A percentile compares a stretch with the other conserved stretches of the same genome.
phyloP scores from a whole-genome alignment of 2,888 invertebrate species.

The Caenorhabditis sp. region DNA sequence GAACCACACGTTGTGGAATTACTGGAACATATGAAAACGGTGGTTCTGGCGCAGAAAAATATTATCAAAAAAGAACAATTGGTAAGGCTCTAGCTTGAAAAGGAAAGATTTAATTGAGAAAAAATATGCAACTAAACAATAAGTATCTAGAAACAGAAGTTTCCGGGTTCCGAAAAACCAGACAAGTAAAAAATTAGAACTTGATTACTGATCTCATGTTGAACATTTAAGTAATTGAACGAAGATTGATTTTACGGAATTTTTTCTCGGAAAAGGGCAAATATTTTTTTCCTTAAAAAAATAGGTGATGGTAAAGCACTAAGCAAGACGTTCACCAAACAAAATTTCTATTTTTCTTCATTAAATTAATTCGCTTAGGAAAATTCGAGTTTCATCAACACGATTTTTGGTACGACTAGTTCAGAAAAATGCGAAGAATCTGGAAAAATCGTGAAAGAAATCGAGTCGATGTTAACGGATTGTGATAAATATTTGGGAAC shows the following conservation, averaged over 20 bases:
- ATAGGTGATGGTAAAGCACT: no score
- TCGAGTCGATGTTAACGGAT: slow-evolving; percentile 35
- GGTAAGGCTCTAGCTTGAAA: slow-evolving; percentile 3
- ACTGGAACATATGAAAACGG: slow-evolving; percentile 27
- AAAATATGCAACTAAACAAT: no score
- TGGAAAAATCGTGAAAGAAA: slow-evolving; percentile 13
- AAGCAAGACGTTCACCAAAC: no score
- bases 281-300: no score
- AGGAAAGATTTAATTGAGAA: neutral
- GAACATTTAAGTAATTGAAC: no score
- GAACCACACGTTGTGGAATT: slow-evolving; percentile 19
- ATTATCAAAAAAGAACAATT: slow-evolving; percentile 12
- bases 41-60: slow-evolving; percentile 7
- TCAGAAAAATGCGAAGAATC: neutral
- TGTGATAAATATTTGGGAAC: slow-evolving; percentile 38
- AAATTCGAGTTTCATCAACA: slow-evolving; percentile 9
- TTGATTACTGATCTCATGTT: no score
- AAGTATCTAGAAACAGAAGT: no score
- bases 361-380: slow-evolving; percentile 3
- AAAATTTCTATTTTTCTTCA: slow-evolving; percentile 1
- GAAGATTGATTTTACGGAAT: no score
- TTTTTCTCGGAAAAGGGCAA: no score
- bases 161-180: no score
- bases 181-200: no score
- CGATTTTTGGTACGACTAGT: neutral